A percentile compares a stretch with the other conserved stretches of the same genome.
Conservation (phyloP, 64 coral and sea anemone genomes). For the Montipora sp. region DNA sequence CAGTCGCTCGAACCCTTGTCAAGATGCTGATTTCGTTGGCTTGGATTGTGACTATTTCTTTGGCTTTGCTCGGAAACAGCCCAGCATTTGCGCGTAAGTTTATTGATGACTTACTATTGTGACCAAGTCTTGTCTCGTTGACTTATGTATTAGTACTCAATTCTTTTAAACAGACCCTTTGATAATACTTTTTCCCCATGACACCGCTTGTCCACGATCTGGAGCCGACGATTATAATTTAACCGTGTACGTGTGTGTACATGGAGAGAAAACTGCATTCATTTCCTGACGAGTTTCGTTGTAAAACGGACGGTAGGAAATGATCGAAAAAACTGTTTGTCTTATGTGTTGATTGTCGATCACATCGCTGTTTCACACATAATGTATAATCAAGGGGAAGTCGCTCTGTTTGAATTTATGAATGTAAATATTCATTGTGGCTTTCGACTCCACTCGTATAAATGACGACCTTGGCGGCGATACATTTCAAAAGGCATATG, state of each 20-base stretch:
- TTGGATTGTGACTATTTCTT: constrained; percentile 7
- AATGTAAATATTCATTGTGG: too few species aligned
- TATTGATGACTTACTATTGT: not conserved
- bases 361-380: too few species aligned
- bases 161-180: not conserved
- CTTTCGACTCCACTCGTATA: too few species aligned
- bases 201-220: not conserved
- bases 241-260: not conserved
- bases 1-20: too few species aligned
- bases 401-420: too few species aligned
- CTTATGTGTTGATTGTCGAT: too few species aligned
- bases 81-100: constrained; percentile 20
- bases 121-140: not conserved
- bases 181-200: not conserved
- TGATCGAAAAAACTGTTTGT: too few species aligned
- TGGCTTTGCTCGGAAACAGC: not conserved
- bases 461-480: too few species aligned
- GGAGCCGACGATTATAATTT: not conserved
- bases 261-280: not conserved
- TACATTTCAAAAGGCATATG: too few species aligned
- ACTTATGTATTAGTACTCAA: not conserved
- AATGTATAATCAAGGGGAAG: too few species aligned
- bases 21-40: not conserved
- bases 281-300: not conserved
- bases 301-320: not conserved